These are phyloP conservation scores for Galagoides demidoff DNA, from an alignment of 2,797 vertebrate genomes.

Conservation along the genomic window DNA sequence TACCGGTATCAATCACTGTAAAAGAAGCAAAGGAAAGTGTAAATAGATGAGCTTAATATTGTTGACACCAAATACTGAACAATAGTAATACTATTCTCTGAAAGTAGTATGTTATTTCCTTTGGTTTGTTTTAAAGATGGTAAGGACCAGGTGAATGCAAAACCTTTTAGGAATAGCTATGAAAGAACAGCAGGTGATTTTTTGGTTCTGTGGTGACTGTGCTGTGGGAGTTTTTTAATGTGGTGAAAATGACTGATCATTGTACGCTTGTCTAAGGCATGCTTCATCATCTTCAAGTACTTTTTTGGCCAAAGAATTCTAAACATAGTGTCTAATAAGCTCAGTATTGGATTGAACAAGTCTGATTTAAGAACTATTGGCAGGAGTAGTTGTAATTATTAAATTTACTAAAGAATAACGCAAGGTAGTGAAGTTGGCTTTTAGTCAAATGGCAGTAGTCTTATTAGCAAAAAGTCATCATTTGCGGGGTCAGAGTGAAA, in stretches of 20 bases:
- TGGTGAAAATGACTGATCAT: constrained; percentile 88
- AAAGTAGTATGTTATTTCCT: constrained; percentile 85
- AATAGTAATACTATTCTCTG: constrained; percentile 84
- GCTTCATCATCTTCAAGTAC: constrained; percentile 89
- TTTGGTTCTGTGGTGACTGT: constrained; percentile 86
- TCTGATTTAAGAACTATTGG: constrained; percentile 89
- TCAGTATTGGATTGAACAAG: constrained; percentile 89
- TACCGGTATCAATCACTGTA: constrained; percentile 67
- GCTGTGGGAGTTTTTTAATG: constrained; percentile 85
- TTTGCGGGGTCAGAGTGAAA: constrained; percentile 88
- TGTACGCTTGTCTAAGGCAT: constrained; percentile 88
- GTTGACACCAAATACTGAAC: constrained; percentile 81
- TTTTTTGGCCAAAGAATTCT: constrained; percentile 89
- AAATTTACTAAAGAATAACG: constrained; percentile 89
- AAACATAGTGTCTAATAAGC: constrained; percentile 89
- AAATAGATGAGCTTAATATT: constrained; percentile 84
- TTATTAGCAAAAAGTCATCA: constrained; percentile 90
- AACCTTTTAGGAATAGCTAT: constrained; percentile 86
- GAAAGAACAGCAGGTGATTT: constrained; percentile 87
- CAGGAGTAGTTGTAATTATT: constrained; percentile 90
- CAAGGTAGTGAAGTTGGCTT: constrained; percentile 89
- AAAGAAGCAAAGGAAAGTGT: constrained; percentile 83
- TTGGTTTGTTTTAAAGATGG: constrained; percentile 86
- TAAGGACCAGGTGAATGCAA: constrained; percentile 88
- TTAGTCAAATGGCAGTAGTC: constrained; percentile 89